Conservation (phyloP, 2,113 vertebrate genomes). For the Forbesichthys agassizii region DNA sequence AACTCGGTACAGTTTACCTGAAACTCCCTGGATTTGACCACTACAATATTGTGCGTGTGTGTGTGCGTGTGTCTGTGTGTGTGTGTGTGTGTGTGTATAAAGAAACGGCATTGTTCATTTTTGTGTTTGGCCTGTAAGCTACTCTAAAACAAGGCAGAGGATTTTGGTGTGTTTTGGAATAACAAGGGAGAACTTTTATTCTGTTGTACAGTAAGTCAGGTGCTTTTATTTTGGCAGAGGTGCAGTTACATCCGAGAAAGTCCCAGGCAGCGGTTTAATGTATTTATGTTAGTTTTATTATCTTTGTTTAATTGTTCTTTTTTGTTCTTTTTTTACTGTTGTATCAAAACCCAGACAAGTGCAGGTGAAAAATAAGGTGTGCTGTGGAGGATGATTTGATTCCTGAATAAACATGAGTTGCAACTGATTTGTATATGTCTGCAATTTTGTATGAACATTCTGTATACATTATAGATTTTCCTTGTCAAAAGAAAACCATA, state of each 20-base stretch:
- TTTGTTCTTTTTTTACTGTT: conserved; percentile 71
- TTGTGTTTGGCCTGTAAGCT: conserved; percentile 23
- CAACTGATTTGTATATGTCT: conserved; percentile 50
- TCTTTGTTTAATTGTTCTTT: conserved; percentile 61
- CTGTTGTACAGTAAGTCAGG: conserved; percentile 12
- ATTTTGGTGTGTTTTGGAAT: conserved; percentile 26
- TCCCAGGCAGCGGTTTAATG: conserved; percentile 57
- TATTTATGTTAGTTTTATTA: conserved; percentile 77
- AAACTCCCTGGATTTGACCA: conserved; percentile 26
- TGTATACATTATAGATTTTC: no score
- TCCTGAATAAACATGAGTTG: conserved; percentile 79
- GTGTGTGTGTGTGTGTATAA: conserved; percentile 1
- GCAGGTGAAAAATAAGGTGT: conserved; percentile 71
- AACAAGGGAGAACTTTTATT: conserved; percentile 31
- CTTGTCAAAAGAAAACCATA: no score
- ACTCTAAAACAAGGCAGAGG: conserved; percentile 53
- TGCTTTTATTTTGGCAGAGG: conserved; percentile 41
- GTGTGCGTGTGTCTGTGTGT: conserved; percentile 9
- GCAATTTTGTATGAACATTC: neutral
- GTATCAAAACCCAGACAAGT: conserved; percentile 68
- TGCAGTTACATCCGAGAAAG: conserved; percentile 29
- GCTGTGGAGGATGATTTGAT: conserved; percentile 71
- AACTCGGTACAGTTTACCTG: neutral
- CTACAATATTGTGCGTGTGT: conserved; percentile 5
- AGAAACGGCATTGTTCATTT: conserved; percentile 17